Evolutionary conservation across 2,797 vertebrate species (phyloP), one percentile per base, ranked within the genome.

Genomic region (Synanceia verrucosa): DNA sequence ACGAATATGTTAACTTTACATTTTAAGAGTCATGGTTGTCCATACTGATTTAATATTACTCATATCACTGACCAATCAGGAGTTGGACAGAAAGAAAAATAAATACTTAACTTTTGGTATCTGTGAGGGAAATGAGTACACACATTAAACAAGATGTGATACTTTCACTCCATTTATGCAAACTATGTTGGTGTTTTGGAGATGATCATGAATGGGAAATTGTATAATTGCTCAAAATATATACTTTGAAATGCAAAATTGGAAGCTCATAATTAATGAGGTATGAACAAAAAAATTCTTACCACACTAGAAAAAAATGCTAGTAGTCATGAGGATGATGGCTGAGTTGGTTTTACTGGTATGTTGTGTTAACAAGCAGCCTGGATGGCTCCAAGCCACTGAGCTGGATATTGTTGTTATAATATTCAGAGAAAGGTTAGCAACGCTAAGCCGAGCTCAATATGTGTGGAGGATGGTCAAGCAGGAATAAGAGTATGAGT

Each of bases 361-460:
- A 1, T 51, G 76, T 72, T 84, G 65, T 81, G 14, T 78, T 67
- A 62, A 66, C 36, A 5, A 41, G 46, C 43, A 56, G 76, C 66
- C 60, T 50, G 70, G 36, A 73, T 84, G 52, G n/a, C 72, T 66
- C 37, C 51, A 69, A 76, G 19, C 48, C 73, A 77, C 60, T 80
- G 76, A 86, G 68, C 70, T 73, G 65, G 24, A 70, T 41, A 57
- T 18, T 82, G 78, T 88, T 88, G 59, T 70, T 59, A 33, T 83
- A 85, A 77, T 26, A 76, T 33, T 33, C 3, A 67, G 43, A 74
- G 47, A 69, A 53, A 63, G 24, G 47, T 70, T 65, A 76, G 51
- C 56, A 29, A 43, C 1, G 51, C 67, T 47, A 34, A 47, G 59
- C 68, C 14, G 39, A 70, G 16, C 28, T 72, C 46, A 55, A 39